Percentiles rank a stretch among this genome's conserved stretches.
These are phyloP conservation scores for Bos javanicus DNA, from an alignment of 2,113 vertebrate genomes.

Conservation along the genomic window DNA sequence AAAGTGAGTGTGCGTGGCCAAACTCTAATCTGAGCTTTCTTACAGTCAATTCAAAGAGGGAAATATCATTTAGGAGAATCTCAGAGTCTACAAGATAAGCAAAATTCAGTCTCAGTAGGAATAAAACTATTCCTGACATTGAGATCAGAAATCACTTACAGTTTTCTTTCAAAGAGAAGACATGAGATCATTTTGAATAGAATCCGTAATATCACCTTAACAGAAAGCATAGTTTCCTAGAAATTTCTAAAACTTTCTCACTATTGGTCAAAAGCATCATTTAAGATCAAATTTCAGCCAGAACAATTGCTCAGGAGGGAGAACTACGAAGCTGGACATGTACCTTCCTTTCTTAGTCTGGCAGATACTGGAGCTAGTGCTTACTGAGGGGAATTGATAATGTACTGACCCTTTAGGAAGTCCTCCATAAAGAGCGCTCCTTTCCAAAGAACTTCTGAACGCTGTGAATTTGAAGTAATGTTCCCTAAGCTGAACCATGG, in stretches of 20 bases:
- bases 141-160: neutral
- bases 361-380: neutral
- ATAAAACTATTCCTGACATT: neutral
- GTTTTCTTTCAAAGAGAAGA: neutral
- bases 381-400: neutral
- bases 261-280: neutral
- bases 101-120: neutral
- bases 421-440: neutral
- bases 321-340: neutral
- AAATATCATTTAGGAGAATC: neutral
- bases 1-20: neutral
- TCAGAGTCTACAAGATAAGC: neutral
- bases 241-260: neutral
- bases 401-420: neutral
- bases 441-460: neutral
- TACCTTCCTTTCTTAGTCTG: neutral
- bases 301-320: neutral
- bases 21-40: neutral
- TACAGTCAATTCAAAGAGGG: neutral
- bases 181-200: neutral
- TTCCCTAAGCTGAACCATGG: neutral
- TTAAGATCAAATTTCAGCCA: neutral
- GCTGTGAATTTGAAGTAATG: neutral
- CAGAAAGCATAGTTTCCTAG: neutral
- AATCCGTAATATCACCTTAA: neutral